These are phyloP conservation scores for Druon quercuslanigerum DNA, from an alignment of 1,140 invertebrate species.

Conservation along the genomic window DNA sequence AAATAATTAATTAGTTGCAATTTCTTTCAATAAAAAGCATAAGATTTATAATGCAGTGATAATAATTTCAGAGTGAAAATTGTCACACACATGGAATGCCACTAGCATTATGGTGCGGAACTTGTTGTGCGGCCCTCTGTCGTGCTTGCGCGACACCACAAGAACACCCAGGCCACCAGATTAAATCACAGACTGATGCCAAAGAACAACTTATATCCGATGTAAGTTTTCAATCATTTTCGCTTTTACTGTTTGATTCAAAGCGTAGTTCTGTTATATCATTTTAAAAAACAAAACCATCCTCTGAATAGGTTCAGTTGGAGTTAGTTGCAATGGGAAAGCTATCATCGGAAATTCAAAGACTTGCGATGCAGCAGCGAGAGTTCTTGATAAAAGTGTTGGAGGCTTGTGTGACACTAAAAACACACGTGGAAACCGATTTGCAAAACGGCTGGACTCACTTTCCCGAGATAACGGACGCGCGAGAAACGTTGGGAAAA, in stretches of 20 bases:
- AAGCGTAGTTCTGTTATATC: too few species aligned
- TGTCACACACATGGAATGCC: conserved; percentile 85
- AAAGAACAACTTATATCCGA: conserved; percentile 81
- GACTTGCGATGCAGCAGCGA: conserved; percentile 81
- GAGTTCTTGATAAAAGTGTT: conserved; percentile 84
- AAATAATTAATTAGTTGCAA: too few species aligned
- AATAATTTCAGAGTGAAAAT: conserved; percentile 76
- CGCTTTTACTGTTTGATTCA: not conserved
- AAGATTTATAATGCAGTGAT: not conserved
- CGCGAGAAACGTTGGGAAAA: conserved; percentile 79
- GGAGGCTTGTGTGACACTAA: conserved; percentile 83
- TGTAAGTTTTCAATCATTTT: conserved; percentile 75
- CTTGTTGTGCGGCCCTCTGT: conserved; percentile 81
- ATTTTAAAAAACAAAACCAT: not conserved
- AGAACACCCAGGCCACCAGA: conserved; percentile 80
- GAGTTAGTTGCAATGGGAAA: conserved; percentile 76
- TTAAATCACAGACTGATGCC: conserved; percentile 82
- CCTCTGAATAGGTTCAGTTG: conserved; percentile 70
- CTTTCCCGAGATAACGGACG: conserved; percentile 80
- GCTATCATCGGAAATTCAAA: conserved; percentile 79
- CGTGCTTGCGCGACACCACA: conserved; percentile 80
- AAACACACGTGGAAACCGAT: conserved; percentile 84
- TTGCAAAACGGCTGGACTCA: conserved; percentile 81
- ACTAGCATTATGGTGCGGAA: conserved; percentile 82
- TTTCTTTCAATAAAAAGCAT: not conserved